phyloP scores from a whole-genome alignment of 2,888 invertebrate genomes.

The Brachypterus glaber region DNA sequence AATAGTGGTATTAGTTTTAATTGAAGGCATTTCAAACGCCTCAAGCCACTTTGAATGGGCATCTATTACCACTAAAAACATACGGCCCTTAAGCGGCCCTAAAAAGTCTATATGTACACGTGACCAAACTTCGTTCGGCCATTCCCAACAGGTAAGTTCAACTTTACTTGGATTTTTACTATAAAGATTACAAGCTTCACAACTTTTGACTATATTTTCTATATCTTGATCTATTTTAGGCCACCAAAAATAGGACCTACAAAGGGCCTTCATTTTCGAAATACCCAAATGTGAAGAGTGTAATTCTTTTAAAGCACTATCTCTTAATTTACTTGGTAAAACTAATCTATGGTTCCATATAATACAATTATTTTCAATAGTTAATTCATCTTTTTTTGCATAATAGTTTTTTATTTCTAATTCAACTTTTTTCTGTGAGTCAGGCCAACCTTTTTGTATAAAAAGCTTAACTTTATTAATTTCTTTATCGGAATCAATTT shows the following conservation, averaged over 20 bases:
- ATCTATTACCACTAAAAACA: conserved; percentile 22
- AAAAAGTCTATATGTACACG: conserved; percentile 24
- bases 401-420: neutral
- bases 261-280: conserved; percentile 13
- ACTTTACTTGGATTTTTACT: conserved; percentile 8
- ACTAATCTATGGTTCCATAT: conserved; percentile 3
- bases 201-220: conserved; percentile 10
- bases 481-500: neutral
- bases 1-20: conserved; percentile 17
- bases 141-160: conserved; percentile 17
- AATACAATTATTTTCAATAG: neutral
- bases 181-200: conserved; percentile 13
- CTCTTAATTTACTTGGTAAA: neutral
- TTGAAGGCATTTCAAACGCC: conserved; percentile 18
- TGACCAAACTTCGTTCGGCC: conserved; percentile 20
- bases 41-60: conserved; percentile 23
- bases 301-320: conserved; percentile 10
- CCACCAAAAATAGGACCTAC: conserved; percentile 21
- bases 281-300: conserved; percentile 14
- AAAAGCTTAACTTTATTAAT: neutral
- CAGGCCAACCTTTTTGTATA: neutral
- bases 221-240: conserved; percentile 16
- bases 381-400: conserved; percentile 2
- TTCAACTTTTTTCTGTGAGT: neutral
- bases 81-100: conserved; percentile 19